Conservation (phyloP, 2,113 vertebrate species). For the Indicator indicator region DNA sequence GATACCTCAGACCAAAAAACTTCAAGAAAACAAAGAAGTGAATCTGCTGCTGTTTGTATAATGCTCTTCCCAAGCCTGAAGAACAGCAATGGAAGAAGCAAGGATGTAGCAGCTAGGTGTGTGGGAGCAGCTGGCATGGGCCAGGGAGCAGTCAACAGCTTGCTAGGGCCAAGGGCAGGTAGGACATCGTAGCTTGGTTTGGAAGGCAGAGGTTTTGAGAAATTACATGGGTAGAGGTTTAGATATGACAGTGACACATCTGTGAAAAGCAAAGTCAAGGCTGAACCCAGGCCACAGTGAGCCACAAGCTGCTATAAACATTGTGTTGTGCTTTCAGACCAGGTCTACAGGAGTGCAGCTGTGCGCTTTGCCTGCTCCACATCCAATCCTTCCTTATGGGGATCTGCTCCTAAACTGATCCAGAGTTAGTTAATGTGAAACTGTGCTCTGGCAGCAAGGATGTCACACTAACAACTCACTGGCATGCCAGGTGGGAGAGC, state of each 20-base stretch:
- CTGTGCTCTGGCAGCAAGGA: not conserved
- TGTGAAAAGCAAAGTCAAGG: not conserved
- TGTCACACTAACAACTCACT: not conserved
- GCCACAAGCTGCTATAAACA: not conserved
- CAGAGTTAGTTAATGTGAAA: not conserved
- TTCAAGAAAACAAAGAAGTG: not conserved
- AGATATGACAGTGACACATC: not conserved
- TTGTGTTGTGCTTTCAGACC: not conserved
- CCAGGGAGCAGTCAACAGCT: not conserved
- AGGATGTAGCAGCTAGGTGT: not conserved
- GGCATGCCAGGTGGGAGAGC: not conserved
- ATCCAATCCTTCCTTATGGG: not conserved
- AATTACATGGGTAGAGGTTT: not conserved
- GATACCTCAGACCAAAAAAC: not conserved
- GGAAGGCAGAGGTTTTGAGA: not conserved
- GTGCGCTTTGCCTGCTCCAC: not conserved
- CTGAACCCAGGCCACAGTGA: not conserved
- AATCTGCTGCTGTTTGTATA: not conserved
- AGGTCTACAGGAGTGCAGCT: not conserved
- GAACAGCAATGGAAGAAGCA: not conserved
- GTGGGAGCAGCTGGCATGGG: rapidly evolving
- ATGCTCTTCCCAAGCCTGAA: rapidly evolving
- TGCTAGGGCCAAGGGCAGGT: not conserved
- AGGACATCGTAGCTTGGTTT: not conserved
- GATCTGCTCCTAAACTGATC: not conserved